Base-by-base conservation (phyloP, 2,113 vertebrate genomes). In the Cyanoderma ruficeps region DNA sequence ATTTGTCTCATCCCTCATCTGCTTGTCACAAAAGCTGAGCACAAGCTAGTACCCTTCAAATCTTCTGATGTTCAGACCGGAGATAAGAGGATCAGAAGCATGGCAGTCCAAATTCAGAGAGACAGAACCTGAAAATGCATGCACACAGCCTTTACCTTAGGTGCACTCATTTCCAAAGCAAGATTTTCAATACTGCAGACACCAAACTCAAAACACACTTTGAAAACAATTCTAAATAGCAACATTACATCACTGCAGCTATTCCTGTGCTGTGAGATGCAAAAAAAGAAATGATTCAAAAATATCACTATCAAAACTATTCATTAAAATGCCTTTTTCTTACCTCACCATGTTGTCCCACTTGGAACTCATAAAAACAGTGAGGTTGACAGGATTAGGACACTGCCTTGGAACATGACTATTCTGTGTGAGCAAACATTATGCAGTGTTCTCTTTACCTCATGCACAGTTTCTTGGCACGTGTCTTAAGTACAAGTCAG, bases 221-320 rank as follows among this genome's bases (percentile, higher is more conserved):
- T 89, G 91, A 90, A 96, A 95, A 83, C 56, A 80, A 81, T 76
- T 89, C 81, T 94, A 93, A 96, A 96, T 95, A 95, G 95, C n/a
- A 89, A 87, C 37, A 33, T 89, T 72, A 76, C 61, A 72, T 93
- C 91, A 96, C 53, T 53, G 53, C n/a, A 94, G 87, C 89, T 95
- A 97, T 96, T 96, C 37, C 65, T 94, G 84, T 65, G n/a, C 65
- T 79, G 65, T 4, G 31, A 87, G 49, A 84, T 87, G 50, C 41
- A 71, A 94, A 94, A 94, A 92, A 70, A 74, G 20, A 57, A 77
- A 13, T 42, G 2, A 78, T 35, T 67, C 84, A 91, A 74, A 97
- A 94, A 95, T 76, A 95, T 61, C 87, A 61, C 69, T 82, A 78
- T 78, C 77, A 93, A 95, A 52, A 7, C 53, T 84, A 87, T 82